Conservation (phyloP, 2,113 vertebrate species). For the Menura novaehollandiae region DNA sequence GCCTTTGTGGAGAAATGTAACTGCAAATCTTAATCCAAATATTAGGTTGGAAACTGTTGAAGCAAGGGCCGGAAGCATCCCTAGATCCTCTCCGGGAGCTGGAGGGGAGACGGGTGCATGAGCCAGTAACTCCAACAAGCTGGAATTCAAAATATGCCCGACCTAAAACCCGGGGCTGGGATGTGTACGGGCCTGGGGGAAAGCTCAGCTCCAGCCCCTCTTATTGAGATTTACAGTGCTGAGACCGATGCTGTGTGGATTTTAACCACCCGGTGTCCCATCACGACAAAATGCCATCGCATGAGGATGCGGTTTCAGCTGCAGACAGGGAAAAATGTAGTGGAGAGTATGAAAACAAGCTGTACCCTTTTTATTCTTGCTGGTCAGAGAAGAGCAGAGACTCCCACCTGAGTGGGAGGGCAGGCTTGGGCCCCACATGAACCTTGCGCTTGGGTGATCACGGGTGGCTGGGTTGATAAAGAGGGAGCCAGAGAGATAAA, state of each 20-base stretch:
- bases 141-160: slow-evolving; percentile 38
- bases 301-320: not conserved
- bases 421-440: not conserved
- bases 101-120: not conserved
- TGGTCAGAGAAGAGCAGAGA: not conserved
- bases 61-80: not conserved
- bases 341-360: not conserved
- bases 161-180: not conserved
- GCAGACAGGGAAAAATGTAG: not conserved
- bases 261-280: not conserved
- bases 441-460: not conserved
- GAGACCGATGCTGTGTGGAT: rapidly evolving
- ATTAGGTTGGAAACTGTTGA: not conserved
- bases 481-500: slow-evolving; percentile 37
- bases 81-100: slow-evolving; percentile 6
- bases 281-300: rapidly evolving
- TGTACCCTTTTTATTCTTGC: not conserved
- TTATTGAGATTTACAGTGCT: not conserved
- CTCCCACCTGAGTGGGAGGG: not conserved
- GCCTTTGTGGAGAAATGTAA: not conserved
- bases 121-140: not conserved
- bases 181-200: not conserved
- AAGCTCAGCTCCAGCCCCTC: not conserved
- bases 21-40: not conserved
- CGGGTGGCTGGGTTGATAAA: slow-evolving; percentile 5